Evolutionary conservation across 2,888 invertebrate genomes (phyloP).

Genomic region (Hemaris fuciformis): DNA sequence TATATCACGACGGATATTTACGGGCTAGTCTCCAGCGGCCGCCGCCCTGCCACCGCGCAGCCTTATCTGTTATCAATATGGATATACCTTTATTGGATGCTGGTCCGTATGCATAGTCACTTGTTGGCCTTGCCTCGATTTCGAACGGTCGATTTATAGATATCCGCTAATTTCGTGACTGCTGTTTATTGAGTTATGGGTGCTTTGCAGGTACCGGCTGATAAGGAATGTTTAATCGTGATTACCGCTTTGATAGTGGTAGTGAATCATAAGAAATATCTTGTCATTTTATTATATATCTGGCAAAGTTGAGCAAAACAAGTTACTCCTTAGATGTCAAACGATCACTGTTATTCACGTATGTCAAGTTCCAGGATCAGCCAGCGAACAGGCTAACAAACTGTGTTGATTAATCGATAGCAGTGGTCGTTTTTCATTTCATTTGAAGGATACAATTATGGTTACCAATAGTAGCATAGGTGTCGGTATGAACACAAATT

Average conservation of each 20-base stretch:
- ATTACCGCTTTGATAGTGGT: not conserved
- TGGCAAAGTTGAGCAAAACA: too few species aligned
- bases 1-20: constrained; percentile 72
- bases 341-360: too few species aligned
- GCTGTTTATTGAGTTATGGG: constrained; percentile 21
- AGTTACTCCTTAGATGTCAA: too few species aligned
- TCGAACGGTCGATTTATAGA: constrained; percentile 28
- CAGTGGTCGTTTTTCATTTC: too few species aligned
- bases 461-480: too few species aligned
- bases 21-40: constrained; percentile 43
- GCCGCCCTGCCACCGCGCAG: constrained; percentile 67
- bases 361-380: too few species aligned
- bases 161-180: constrained; percentile 26
- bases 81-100: constrained; percentile 62
- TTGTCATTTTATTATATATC: too few species aligned
- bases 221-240: not conserved
- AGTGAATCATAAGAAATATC: not conserved
- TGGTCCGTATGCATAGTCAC: constrained; percentile 57
- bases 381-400: too few species aligned
- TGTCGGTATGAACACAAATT: too few species aligned
- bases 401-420: too few species aligned
- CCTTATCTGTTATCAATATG: constrained; percentile 80
- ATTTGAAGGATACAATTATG: too few species aligned
- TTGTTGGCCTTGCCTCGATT: constrained; percentile 41
- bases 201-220: constrained; percentile 3